Evolutionary conservation across 2,797 vertebrate genomes (phyloP).

Genomic region (Propithecus deckenii): DNA sequence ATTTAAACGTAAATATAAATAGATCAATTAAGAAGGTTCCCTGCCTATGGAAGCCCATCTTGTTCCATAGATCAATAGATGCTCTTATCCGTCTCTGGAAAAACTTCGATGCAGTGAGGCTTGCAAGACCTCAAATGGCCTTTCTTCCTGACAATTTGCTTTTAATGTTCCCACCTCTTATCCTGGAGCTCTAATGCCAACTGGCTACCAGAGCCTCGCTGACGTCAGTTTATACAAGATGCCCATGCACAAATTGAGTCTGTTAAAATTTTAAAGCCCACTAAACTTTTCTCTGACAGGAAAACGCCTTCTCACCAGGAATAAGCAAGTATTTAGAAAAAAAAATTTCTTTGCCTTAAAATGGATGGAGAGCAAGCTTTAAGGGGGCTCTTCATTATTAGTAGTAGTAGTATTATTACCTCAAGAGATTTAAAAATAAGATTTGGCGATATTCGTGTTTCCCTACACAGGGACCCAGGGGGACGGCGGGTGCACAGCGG

Average conservation of each 20-base stretch:
- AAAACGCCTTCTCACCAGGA: neutral
- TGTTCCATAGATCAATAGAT: neutral
- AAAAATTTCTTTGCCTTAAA: constrained; percentile 27
- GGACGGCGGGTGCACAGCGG: accelerated
- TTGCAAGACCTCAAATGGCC: neutral
- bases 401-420: neutral
- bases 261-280: neutral
- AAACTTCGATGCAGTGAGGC: neutral
- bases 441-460: neutral
- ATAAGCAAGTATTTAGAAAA: constrained; percentile 62
- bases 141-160: neutral
- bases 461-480: neutral
- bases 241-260: neutral
- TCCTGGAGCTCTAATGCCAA: neutral
- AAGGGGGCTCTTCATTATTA: neutral
- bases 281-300: neutral
- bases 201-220: neutral
- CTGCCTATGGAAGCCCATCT: neutral
- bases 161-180: neutral
- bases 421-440: neutral
- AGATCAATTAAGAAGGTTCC: neutral
- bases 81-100: neutral
- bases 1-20: neutral
- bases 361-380: neutral
- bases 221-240: neutral